Base-by-base conservation (phyloP, 2,797 vertebrate genomes). In the Chiropotes sagulatus region DNA sequence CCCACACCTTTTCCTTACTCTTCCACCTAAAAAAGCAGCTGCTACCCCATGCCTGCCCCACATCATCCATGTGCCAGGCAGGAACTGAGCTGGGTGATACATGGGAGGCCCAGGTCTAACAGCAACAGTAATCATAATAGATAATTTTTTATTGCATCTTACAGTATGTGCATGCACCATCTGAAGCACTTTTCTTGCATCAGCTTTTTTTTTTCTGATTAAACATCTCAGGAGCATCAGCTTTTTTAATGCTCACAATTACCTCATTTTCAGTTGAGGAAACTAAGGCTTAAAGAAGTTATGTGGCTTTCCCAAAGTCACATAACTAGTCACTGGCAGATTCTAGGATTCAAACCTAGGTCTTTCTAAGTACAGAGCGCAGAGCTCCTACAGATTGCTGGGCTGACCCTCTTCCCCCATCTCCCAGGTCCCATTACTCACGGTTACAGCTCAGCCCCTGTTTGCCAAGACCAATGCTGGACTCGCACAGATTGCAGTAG, bases 361-460 rank as follows among this genome's bases (percentile, higher is more conserved):
- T 86, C 48, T 89, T 48, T 76, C n/a, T 50, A 75, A 44, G 30
- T 78, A 79, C 64, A 36, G 57, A 86, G 58, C 0, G 5, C 22
- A 22, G n/a, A 0, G 24, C 24, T 30, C 46, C 84, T 2, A 8
- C 44, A 46, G 26, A 78, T 4, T 72, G 44, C 58, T 36, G 28
- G 57, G 52, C 30, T 57, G 17, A n/a, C 86, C 85, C 44, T 54
- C 54, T 28, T 17, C 64, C 82, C 79, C 83, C 41, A 2, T 33
- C 24, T 33, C 33, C 39, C 20, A 10, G 44, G 26, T 54, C 28
- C 87, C 83, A 22, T 70, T 97, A 99, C 99, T 99, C 98, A 99
- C 99, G 99, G 92, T 99, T 99, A 98, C 99, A 99, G 98, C 99
- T 99, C 76, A 99, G 99, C 1, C 99, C 99, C 96, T 99, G 99